Conservation (phyloP, 1,140 invertebrate genomes). For the Zaprionus inermis region DNA sequence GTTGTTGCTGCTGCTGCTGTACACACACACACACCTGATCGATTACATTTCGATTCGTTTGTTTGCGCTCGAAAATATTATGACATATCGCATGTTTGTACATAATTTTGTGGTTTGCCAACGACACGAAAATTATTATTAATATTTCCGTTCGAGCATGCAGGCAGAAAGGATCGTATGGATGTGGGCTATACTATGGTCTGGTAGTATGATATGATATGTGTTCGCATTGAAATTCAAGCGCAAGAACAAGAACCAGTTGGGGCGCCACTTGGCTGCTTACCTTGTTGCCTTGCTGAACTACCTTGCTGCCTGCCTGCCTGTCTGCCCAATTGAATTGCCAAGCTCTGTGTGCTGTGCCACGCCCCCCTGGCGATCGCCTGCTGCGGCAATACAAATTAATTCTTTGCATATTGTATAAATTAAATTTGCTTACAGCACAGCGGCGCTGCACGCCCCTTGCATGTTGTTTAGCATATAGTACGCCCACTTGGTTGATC, state of each 20-base stretch:
- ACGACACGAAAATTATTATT: slow-evolving; percentile 44
- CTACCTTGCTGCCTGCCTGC: slow-evolving; percentile 23
- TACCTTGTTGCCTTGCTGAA: slow-evolving; percentile 27
- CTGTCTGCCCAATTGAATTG: slow-evolving; percentile 74
- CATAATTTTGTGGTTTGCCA: slow-evolving; percentile 72
- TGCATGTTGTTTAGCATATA: slow-evolving; percentile 83
- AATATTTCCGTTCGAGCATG: slow-evolving; percentile 37
- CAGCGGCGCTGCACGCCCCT: slow-evolving; percentile 79
- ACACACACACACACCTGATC: slow-evolving; percentile 65
- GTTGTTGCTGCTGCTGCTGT: slow-evolving; percentile 13
- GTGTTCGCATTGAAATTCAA: slow-evolving; percentile 32
- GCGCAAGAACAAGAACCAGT: slow-evolving; percentile 36
- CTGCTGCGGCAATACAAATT: slow-evolving; percentile 60
- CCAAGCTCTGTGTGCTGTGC: slow-evolving; percentile 48
- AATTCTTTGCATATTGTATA: slow-evolving; percentile 84
- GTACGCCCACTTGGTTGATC: slow-evolving; percentile 56
- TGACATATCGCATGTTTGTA: slow-evolving; percentile 80
- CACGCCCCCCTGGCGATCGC: slow-evolving; percentile 44
- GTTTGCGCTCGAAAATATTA: slow-evolving; percentile 56
- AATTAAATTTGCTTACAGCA: slow-evolving; percentile 81
- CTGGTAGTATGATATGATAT: not conserved
- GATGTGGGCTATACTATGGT: not conserved
- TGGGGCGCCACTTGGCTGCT: slow-evolving; percentile 60
- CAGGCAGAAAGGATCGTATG: slow-evolving; percentile 25
- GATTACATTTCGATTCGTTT: slow-evolving; percentile 54